Percentiles rank a stretch among this genome's conserved stretches.
phyloP scores from a whole-genome alignment of 35 echinoderm and acorn worm genomes.

The Lytechinus variegatus region DNA sequence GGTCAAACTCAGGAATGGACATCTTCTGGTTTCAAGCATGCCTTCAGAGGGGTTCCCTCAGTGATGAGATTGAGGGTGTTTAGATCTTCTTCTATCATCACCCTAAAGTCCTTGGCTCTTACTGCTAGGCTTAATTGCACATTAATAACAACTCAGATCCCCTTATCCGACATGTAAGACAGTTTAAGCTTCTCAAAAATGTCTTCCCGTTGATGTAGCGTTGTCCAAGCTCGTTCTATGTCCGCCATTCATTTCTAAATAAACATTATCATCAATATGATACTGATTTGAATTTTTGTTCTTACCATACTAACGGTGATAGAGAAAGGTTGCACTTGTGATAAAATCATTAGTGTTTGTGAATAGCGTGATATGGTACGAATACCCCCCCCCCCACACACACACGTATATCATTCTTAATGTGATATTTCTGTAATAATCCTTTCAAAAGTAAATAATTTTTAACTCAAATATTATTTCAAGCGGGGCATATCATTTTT shows the following conservation, averaged over 20 bases:
- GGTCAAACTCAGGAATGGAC: not conserved
- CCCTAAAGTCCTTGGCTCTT: not conserved
- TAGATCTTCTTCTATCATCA: conserved; percentile 22
- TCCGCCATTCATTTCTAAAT: not conserved
- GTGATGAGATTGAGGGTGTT: conserved; percentile 2
- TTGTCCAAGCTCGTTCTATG: not conserved
- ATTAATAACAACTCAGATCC: conserved; percentile 40
- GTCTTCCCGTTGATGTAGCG: not conserved
- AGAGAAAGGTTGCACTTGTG: too few species aligned
- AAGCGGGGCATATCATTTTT: too few species aligned
- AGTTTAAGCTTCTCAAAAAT: conserved; percentile 26
- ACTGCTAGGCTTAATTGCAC: conserved; percentile 39
- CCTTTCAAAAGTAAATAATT: too few species aligned
- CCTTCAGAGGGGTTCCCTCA: not conserved
- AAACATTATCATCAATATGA: not conserved
- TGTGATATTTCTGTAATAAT: too few species aligned
- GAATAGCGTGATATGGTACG: too few species aligned
- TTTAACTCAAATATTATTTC: too few species aligned
- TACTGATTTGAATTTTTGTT: too few species aligned
- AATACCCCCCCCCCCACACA: too few species aligned
- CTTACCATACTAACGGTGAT: too few species aligned
- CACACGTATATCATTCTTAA: too few species aligned
- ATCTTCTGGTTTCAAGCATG: not conserved
- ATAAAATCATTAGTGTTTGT: too few species aligned
- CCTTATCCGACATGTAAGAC: not conserved